phyloP scores from a whole-genome alignment of 2,797 vertebrate species.

The Uromys caudimaculatus region DNA sequence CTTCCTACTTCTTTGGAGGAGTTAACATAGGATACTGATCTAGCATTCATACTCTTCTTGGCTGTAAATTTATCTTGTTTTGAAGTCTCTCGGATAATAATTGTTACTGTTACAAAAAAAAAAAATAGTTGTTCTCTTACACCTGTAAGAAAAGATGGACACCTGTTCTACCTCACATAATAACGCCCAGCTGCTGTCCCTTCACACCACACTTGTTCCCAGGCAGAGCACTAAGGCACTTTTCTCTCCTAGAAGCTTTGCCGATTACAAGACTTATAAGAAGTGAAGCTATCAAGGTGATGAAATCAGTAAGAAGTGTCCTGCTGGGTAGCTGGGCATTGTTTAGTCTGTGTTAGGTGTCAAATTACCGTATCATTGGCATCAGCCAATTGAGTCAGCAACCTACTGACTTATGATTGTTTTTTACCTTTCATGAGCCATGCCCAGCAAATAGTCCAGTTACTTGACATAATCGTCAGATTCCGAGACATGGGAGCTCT shows the following conservation, averaged over 20 bases:
- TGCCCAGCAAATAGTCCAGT: neutral
- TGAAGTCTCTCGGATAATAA: neutral
- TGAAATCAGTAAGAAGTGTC: neutral
- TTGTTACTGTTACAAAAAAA: constrained; percentile 20
- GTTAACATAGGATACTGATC: neutral
- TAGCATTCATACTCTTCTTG: neutral
- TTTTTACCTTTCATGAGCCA: neutral
- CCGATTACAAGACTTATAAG: neutral
- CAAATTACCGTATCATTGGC: neutral
- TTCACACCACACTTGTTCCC: neutral
- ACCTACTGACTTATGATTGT: neutral
- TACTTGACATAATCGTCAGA: neutral
- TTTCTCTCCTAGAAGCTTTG: constrained; percentile 2
- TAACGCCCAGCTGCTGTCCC: neutral
- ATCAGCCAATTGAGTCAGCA: neutral
- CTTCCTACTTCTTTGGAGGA: constrained; percentile 16
- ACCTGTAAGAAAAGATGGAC: neutral
- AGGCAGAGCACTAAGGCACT: neutral
- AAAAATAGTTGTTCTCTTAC: neutral
- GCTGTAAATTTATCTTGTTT: neutral
- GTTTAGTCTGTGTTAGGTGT: neutral
- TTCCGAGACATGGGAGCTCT: constrained; percentile 25
- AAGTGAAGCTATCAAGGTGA: neutral
- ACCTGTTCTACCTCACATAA: no score
- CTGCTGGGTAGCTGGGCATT: neutral